Evolutionary conservation across 2,888 invertebrate genomes (phyloP).

Genomic region (Stramonita haemastoma): DNA sequence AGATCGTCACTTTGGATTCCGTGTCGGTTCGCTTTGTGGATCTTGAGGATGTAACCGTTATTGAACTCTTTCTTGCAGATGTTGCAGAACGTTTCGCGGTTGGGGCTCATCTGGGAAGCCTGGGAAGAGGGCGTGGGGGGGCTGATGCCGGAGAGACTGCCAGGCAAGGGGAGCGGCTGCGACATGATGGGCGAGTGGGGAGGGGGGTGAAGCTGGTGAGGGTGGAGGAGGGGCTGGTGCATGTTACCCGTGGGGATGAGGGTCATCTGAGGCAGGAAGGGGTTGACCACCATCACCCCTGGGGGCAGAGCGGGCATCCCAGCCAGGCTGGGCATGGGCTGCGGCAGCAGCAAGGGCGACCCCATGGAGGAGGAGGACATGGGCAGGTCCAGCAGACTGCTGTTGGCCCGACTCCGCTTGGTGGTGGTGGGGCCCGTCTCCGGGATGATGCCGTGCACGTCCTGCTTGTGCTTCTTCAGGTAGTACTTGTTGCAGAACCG

Average conservation of each 20-base stretch:
- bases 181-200: constrained; percentile 57
- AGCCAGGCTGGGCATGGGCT: constrained; percentile 70
- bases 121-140: constrained; percentile 47
- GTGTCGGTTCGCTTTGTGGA: constrained; percentile 77
- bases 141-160: constrained; percentile 49
- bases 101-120: constrained; percentile 46
- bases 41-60: constrained; percentile 75
- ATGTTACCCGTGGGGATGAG: constrained; percentile 68
- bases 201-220: constrained; percentile 63
- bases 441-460: constrained; percentile 77
- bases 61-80: constrained; percentile 84
- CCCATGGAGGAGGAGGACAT: constrained; percentile 60
- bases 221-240: constrained; percentile 53
- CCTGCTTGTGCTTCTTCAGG: constrained; percentile 78
- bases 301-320: constrained; percentile 60
- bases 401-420: constrained; percentile 55
- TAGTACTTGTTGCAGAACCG: constrained; percentile 79
- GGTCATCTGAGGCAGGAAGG: constrained; percentile 73
- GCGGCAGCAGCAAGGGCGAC: constrained; percentile 67
- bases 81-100: constrained; percentile 92
- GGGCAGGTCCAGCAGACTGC: constrained; percentile 57
- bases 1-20: constrained; percentile 66
- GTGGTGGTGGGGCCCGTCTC: constrained; percentile 71
- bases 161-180: constrained; percentile 61
- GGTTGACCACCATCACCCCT: constrained; percentile 76